These are phyloP conservation scores for Rhinogobio ventralis DNA, from an alignment of 2,797 vertebrate genomes.

Conservation along the genomic window DNA sequence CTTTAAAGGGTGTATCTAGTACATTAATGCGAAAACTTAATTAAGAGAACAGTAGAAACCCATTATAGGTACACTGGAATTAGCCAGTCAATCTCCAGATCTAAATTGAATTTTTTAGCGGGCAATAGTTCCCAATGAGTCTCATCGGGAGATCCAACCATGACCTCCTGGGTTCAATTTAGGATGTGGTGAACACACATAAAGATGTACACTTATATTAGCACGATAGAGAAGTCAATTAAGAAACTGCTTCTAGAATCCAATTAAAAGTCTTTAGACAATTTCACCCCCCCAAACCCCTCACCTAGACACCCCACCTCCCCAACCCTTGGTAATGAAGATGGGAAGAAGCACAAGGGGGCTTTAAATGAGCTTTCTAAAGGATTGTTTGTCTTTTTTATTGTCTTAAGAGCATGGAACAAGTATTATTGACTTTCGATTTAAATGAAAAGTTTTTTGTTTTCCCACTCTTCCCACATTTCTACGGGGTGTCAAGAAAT, in stretches of 20 bases:
- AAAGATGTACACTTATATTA: conserved; percentile 80
- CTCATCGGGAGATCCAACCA: conserved; percentile 79
- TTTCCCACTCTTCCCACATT: conserved; percentile 44
- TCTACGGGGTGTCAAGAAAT: conserved; percentile 59
- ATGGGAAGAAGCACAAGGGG: conserved; percentile 77
- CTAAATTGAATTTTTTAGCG: conserved; percentile 84
- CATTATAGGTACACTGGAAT: conserved; percentile 84
- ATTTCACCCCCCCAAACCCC: conserved; percentile 69
- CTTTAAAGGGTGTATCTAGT: conserved; percentile 83
- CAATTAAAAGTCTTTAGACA: conserved; percentile 88
- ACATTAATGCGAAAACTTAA: conserved; percentile 89
- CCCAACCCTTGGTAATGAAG: conserved; percentile 76
- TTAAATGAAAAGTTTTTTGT: conserved; percentile 64
- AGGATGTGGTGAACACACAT: conserved; percentile 73
- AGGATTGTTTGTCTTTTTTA: conserved; percentile 70
- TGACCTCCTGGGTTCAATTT: conserved; percentile 86
- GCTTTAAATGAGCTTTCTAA: conserved; percentile 78
- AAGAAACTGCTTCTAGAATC: conserved; percentile 82
- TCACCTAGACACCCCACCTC: conserved; percentile 62
- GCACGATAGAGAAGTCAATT: conserved; percentile 80
- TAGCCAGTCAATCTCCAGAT: conserved; percentile 87
- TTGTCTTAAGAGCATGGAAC: conserved; percentile 65
- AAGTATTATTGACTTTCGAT: conserved; percentile 69
- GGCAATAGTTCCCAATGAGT: conserved; percentile 80
- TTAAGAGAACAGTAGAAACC: conserved; percentile 90